phyloP scores from a whole-genome alignment of 2,797 vertebrate species.

The Onychomys arenicola region DNA sequence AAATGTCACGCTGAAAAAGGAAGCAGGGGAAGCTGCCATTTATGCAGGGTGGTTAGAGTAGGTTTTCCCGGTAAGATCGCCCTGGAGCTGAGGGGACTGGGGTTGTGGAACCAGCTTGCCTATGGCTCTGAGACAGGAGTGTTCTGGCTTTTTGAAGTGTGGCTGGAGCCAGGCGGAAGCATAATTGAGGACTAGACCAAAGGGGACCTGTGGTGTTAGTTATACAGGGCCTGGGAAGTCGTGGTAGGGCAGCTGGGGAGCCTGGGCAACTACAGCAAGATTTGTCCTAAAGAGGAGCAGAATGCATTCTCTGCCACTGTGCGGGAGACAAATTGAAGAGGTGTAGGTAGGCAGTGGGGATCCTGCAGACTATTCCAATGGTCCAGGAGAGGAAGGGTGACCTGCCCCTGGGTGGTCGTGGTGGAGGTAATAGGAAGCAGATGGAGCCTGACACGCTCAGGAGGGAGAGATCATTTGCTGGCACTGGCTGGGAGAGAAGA shows the following conservation, averaged over 20 bases:
- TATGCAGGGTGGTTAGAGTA: neutral
- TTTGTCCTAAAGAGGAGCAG: neutral
- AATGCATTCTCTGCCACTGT: neutral
- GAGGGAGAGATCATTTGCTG: neutral
- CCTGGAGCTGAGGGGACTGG: too few relatives aligned
- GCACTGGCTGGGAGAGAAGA: neutral
- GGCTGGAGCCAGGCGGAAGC: neutral
- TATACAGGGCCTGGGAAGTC: neutral
- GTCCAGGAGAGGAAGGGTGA: neutral
- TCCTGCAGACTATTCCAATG: neutral
- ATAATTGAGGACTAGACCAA: neutral
- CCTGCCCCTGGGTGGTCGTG: too few relatives aligned
- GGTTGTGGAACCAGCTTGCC: neutral
- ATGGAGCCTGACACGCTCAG: neutral
- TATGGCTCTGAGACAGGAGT: neutral
- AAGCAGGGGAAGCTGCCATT: neutral
- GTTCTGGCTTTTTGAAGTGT: neutral
- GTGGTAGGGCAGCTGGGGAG: neutral
- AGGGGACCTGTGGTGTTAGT: neutral
- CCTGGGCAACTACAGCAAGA: neutral
- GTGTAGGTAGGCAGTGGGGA: neutral
- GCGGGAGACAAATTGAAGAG: neutral
- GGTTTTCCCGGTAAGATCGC: neutral
- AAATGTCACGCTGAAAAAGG: neutral
- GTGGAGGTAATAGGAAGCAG: neutral